These are phyloP conservation scores for Pteronura brasiliensis DNA, from an alignment of 2,113 vertebrate genomes.

Conservation along the genomic window DNA sequence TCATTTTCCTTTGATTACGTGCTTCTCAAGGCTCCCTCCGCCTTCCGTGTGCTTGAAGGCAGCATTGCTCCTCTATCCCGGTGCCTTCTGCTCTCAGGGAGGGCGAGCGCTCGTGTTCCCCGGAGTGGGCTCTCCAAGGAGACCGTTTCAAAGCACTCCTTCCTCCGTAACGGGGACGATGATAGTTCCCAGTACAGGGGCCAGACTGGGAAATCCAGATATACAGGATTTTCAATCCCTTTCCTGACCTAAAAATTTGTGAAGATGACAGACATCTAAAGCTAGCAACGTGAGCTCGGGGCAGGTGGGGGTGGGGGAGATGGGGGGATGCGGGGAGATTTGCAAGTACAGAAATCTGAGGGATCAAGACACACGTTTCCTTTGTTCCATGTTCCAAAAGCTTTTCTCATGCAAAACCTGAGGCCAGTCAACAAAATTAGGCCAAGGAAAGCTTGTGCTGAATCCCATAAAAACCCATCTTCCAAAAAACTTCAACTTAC, in stretches of 20 bases:
- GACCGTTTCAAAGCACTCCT: neutral
- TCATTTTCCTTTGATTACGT: neutral
- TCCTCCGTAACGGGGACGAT: neutral
- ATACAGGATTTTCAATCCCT: neutral
- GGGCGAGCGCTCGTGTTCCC: neutral
- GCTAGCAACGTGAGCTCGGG: neutral
- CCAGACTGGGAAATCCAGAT: neutral
- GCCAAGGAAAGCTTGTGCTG: neutral
- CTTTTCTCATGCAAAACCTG: neutral
- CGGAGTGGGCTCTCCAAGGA: neutral
- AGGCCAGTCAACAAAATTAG: neutral
- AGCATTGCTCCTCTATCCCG: neutral
- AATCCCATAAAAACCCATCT: neutral
- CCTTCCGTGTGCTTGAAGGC: neutral
- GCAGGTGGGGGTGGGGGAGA: accelerated
- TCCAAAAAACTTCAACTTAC: neutral
- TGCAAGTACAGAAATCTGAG: too few relatives aligned
- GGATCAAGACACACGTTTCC: neutral
- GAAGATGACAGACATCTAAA: neutral
- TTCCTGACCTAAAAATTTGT: neutral
- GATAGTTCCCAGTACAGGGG: too few relatives aligned
- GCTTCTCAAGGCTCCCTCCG: neutral
- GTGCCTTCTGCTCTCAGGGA: neutral
- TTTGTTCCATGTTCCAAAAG: neutral
- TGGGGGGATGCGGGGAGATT: accelerated